Conservation (phyloP, 2,797 vertebrate genomes). For the Nyctibius grandis region DNA sequence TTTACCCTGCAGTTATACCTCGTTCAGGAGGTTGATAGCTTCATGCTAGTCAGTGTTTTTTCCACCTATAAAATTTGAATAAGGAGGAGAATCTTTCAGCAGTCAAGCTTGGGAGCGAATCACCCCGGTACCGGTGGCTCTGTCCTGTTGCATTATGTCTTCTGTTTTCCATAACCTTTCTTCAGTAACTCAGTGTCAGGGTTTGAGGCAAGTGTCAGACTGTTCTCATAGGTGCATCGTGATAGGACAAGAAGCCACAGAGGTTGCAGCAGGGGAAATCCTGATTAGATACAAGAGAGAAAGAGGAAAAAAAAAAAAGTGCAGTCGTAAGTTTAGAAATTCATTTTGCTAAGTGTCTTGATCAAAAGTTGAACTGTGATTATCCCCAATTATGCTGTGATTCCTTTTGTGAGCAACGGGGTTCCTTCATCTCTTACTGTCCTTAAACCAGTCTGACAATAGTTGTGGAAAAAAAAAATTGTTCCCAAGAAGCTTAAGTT, state of each 20-base stretch:
- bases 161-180: not conserved
- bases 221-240: not conserved
- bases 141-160: not conserved
- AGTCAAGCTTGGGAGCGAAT: not conserved
- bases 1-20: not conserved
- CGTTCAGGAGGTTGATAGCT: not conserved
- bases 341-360: not conserved
- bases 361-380: not conserved
- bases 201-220: not conserved
- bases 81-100: not conserved
- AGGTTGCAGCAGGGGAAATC: not conserved
- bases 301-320: not conserved
- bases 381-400: not conserved
- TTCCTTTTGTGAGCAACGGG: not conserved
- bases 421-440: not conserved
- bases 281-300: not conserved
- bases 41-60: not conserved
- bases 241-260: not conserved
- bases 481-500: not conserved
- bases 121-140: not conserved
- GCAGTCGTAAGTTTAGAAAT: not conserved
- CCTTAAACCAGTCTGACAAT: not conserved
- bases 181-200: not conserved
- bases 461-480: not conserved
- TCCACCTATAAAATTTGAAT: not conserved